Percentiles rank a stretch among this genome's conserved stretches.
phyloP scores from a whole-genome alignment of 1,140 invertebrate genomes.

The Diorhabda elongata region DNA sequence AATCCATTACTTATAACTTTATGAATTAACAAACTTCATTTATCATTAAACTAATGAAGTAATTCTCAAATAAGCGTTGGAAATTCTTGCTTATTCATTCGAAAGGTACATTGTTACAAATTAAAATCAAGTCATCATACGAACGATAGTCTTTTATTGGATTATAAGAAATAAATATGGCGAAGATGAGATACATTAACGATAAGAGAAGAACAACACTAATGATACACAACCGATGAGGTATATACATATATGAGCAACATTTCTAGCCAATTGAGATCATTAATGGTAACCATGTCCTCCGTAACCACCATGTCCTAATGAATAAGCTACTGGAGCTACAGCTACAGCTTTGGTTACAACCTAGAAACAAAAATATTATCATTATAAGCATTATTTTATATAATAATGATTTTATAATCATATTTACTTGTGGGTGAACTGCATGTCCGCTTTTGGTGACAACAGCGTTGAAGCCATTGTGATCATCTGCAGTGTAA shows the following conservation, averaged over 20 bases:
- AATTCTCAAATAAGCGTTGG: no score
- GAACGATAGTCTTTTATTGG: constrained; percentile 14
- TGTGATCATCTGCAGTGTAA: constrained; percentile 57
- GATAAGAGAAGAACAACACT: not conserved
- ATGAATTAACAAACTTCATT: no score
- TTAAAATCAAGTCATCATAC: not conserved
- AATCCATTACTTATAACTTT: no score
- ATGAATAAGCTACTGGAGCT: constrained; percentile 8
- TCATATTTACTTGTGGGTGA: constrained; percentile 12
- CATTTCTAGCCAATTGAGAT: constrained; percentile 10
- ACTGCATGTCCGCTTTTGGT: constrained; percentile 29
- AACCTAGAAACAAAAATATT: not conserved
- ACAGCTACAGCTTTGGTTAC: constrained; percentile 7
- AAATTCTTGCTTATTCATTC: no score
- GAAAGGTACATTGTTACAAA: no score
- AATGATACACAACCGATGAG: constrained; percentile 5
- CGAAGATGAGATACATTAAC: constrained; percentile 4
- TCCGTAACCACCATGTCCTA: constrained; percentile 13
- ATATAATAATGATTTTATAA: not conserved
- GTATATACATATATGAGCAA: constrained; percentile 21
- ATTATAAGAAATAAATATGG: constrained; percentile 9
- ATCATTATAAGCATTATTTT: not conserved
- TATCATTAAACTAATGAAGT: no score
- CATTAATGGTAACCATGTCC: constrained; percentile 16
- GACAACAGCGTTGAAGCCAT: constrained; percentile 37